Conservation (phyloP, 2,113 vertebrate species). For the Coregonus clupeaformis region DNA sequence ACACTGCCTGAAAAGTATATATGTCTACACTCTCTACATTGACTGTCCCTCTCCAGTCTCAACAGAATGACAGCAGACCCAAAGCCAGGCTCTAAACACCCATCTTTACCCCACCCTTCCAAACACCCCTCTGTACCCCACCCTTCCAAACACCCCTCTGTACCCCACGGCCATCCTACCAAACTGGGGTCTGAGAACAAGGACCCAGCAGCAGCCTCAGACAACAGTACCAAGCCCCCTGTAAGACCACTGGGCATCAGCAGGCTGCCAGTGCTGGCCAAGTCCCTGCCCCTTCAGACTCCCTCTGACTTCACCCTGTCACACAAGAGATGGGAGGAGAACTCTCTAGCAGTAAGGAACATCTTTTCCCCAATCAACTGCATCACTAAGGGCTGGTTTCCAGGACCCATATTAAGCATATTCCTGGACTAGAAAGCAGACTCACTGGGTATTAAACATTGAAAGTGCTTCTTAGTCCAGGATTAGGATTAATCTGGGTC, state of each 20-base stretch:
- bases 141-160: too few species aligned
- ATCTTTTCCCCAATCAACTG: too few species aligned
- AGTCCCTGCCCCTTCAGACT: constrained; percentile 50
- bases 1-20: too few species aligned
- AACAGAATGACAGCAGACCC: constrained; percentile 42
- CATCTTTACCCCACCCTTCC: not conserved
- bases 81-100: constrained; percentile 37
- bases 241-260: constrained; percentile 45
- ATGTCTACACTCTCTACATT: not conserved
- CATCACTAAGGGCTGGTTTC: too few species aligned
- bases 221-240: constrained; percentile 25
- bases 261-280: constrained; percentile 71
- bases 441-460: too few species aligned
- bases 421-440: too few species aligned
- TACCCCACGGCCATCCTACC: constrained; percentile 3
- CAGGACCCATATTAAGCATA: too few species aligned
- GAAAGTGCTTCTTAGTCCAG: not conserved
- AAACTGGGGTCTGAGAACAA: constrained; percentile 61
- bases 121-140: too few species aligned
- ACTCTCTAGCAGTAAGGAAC: constrained; percentile 64
- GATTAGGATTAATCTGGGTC: too few species aligned
- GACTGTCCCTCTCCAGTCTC: constrained; percentile 11
- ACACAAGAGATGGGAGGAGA: constrained; percentile 67
- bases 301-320: constrained; percentile 45
- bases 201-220: constrained; percentile 47